Base-by-base conservation (phyloP, 2,888 invertebrate genomes). In the Nomada hirtipes region DNA sequence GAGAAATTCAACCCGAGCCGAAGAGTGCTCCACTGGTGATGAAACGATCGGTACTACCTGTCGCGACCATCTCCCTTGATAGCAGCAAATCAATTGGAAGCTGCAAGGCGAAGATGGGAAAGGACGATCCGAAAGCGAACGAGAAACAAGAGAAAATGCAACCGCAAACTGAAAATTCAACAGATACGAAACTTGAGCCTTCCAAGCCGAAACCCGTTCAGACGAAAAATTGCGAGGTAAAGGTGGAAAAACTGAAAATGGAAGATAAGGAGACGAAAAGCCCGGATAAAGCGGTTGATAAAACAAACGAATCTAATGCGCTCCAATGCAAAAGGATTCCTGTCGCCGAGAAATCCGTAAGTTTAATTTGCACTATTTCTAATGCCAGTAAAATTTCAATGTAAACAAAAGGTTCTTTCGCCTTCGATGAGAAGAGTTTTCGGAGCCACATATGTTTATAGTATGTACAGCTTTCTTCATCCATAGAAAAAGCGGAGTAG, bases 271-370 rank as follows among this genome's bases (percentile, higher is more conserved):
- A 29, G 26, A 10, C 29, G 11, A 61, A 29, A 13, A 20, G n/a
- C n/a, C 2, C 15, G 13, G 57, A 20, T 10, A 59, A 29, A 3
- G 44, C 29, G 18, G 13, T 23, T 20, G n/a, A 47, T 36, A n/a
- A 68, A 57, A 3, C 69, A 72, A 61, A 73, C 2, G 47, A 47
- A 13, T 47, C 55, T 15, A 53, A 57, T 29, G 36, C 13, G 2
- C 44, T 50, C 0, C n/a, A 74, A 47, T 63, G 44, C 52, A 80
- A 68, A 47, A 65, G 55, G 57, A 74, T 55, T 26, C 84, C 82
- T 0, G 65, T 86, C 29, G 15, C 61, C 18, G n/a, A 20, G 18
- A 44, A 50, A 50, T 52, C 63, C n/a, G 82, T 80, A 79, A 75
- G 79, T 78, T 47, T 44, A 2, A 29, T 4, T 18, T 13, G 23